Evolutionary conservation across 1,140 invertebrate species (phyloP).

Genomic region (Riptortus pedestris): DNA sequence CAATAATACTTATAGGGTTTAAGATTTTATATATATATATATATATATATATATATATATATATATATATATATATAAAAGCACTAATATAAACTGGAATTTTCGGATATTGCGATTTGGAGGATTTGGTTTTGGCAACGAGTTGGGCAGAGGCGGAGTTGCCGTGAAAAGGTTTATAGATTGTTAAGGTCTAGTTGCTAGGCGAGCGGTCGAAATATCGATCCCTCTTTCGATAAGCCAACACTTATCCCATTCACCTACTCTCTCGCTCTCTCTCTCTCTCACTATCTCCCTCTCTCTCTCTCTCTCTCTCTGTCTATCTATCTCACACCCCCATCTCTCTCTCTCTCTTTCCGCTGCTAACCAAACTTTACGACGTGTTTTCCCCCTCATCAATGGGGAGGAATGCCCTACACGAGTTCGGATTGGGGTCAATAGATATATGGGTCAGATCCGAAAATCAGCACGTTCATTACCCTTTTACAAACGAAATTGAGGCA

Average conservation of each 20-base stretch:
- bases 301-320: background rate
- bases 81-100: background rate
- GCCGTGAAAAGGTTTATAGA: background rate
- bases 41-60: background rate
- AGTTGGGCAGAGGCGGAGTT: no score
- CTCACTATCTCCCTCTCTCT: background rate
- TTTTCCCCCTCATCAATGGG: no score
- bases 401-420: no score
- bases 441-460: no score
- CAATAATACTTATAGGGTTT: no score
- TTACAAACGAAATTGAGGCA: no score
- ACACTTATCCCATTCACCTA: slow-evolving; percentile 3
- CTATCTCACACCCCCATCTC: background rate
- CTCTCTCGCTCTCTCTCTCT: background rate
- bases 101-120: background rate
- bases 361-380: background rate
- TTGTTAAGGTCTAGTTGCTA: slow-evolving; percentile 7
- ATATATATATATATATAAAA: background rate
- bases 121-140: background rate
- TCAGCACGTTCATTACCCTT: no score
- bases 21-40: background rate
- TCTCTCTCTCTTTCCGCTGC: background rate
- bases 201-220: background rate
- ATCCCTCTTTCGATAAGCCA: background rate
- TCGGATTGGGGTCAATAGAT: no score